phyloP scores from a whole-genome alignment of 2,113 vertebrate species.

The Antechinus stuartii region DNA sequence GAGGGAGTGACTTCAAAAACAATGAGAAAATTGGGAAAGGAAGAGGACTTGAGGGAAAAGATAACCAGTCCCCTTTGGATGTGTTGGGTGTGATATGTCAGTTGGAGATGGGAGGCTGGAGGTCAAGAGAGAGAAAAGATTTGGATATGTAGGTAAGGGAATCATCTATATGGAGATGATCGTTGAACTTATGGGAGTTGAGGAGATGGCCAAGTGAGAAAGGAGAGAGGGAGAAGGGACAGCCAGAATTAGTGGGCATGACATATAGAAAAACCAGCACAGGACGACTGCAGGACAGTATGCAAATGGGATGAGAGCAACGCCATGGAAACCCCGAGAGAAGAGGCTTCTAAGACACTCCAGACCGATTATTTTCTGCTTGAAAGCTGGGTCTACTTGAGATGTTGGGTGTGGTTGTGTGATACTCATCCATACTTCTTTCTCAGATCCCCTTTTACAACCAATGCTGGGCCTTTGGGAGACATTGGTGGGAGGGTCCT shows the following conservation, averaged over 20 bases:
- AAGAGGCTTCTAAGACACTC: not conserved
- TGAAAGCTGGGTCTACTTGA: not conserved
- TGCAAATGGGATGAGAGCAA: not conserved
- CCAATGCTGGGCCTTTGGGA: not conserved
- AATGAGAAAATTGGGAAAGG: not conserved
- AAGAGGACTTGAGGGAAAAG: not conserved
- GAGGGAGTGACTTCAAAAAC: not conserved
- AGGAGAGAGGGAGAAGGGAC: not conserved
- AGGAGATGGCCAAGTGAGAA: not conserved
- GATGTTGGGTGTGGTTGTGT: not conserved
- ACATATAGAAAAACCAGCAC: not conserved
- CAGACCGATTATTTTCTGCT: not conserved
- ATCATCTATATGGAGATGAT: not conserved
- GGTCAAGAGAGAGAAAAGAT: not conserved
- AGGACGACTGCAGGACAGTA: not conserved
- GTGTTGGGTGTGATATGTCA: not conserved
- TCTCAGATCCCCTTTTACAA: not conserved
- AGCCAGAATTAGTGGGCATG: not conserved
- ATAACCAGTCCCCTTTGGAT: not conserved
- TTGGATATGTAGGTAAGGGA: not conserved
- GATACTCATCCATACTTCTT: not conserved
- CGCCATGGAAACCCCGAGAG: not conserved
- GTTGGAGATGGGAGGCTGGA: not conserved
- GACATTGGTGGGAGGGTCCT: no score
- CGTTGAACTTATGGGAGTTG: not conserved